Base-by-base conservation (phyloP, 2,797 vertebrate species). In the Perodicticus potto region DNA sequence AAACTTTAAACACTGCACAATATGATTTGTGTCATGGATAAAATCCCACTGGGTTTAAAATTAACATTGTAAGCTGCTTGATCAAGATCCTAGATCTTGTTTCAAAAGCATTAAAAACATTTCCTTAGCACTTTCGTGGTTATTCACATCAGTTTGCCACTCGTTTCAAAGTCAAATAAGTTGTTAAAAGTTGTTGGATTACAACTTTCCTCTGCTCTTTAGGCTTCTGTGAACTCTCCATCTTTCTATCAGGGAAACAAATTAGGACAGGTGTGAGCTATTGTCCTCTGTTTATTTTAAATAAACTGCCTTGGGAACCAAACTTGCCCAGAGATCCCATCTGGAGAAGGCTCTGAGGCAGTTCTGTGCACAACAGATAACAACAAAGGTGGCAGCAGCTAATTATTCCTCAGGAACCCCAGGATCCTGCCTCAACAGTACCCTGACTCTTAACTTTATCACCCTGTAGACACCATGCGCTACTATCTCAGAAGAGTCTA, bases 211-310 rank as follows among this genome's bases (percentile, higher is more conserved):
- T 73, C 37, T 76, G 40, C 83, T 83, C 73, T 23, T n/a, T 86
- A 45, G 43, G 63, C 89, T 81, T 94, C 67, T 82, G 88, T 82
- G 67, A 97, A 70, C 57, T 78, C 63, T 8, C 86, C 53, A 59
- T 57, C 69, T 95, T 89, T 95, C 34, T 89, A 89, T 97, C 89
- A 96, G 94, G 83, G n/a, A 88, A 98, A 92, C n/a, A 87, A 91
- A 96, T 94, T 25, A 92, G 81, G 96, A 84, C 25, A 53, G 80
- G 40, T 19, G 83, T 70, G 45, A 90, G 61, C 29, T 81, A n/a
- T 32, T 94, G 70, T 88, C 88, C 69, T 97, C 22, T 53, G 49
- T 53, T 53, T 53, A 61, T 76, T 97, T 94, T 94, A 97, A 98
- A 95, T 93, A 97, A 93, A 89, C 85, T 96, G 86, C 61, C 67